Conservation (phyloP, 2,113 vertebrate species). For the Lycaon pictus region DNA sequence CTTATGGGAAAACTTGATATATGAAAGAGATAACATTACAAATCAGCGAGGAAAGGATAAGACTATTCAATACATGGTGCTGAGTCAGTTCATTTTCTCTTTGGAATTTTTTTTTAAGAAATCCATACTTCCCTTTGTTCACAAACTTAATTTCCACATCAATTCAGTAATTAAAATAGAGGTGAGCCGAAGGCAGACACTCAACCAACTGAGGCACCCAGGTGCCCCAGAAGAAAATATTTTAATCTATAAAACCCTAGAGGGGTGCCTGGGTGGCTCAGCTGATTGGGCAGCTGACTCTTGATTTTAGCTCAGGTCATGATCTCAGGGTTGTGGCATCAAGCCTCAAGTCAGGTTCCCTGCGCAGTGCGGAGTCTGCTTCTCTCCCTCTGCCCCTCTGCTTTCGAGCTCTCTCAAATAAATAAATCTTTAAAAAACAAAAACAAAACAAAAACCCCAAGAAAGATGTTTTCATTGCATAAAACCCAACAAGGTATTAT, state of each 20-base stretch:
- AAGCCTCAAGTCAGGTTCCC: not conserved
- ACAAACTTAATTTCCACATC: not conserved
- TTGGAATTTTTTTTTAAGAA: not conserved
- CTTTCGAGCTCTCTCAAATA: not conserved
- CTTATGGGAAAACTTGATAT: not conserved
- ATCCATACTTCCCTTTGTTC: not conserved
- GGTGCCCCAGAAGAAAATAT: not conserved
- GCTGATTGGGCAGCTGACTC: fast-evolving
- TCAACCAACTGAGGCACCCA: too few species aligned
- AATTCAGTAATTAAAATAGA: conserved; percentile 12
- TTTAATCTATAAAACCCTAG: not conserved
- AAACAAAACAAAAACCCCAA: not conserved
- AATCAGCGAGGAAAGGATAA: not conserved
- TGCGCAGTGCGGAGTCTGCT: not conserved
- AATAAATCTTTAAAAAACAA: not conserved
- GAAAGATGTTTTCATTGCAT: not conserved
- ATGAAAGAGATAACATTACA: not conserved
- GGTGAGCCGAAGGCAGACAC: too few species aligned
- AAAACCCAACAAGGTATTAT: conserved; percentile 23
- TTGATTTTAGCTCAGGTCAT: not conserved
- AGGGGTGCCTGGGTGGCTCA: not conserved
- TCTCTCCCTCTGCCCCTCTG: not conserved
- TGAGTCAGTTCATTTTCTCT: not conserved
- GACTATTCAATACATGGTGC: not conserved
- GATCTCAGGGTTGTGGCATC: not conserved